Evolutionary conservation across 35 echinoderm and acorn worm species (phyloP), one percentile per base, ranked within the genome.

Genomic region (Ptychodera flava): DNA sequence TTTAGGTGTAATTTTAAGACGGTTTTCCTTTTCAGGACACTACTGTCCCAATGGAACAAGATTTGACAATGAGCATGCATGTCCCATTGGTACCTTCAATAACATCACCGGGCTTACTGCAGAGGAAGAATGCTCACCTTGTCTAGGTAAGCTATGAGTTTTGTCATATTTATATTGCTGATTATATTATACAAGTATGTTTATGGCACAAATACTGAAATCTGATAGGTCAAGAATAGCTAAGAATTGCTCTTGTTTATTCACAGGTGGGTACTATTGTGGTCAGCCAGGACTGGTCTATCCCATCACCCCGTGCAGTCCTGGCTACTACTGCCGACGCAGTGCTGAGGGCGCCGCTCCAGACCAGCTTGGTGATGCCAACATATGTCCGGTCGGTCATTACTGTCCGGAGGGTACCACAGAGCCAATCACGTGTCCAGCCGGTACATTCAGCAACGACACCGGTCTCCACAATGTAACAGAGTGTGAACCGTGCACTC

Each of bases 41-140:
- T 94, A 91, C 83, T 98, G 95, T 86, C 95, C 92, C 0, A 89
- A 92, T 53, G 92, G 90, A 33, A 94, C 92, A 35, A 85, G 79
- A 36, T 90, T 92, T 35, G 92, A 92, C 38, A 92, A 90, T 16
- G 83, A 92, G 30, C 88, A 94, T 80, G 81, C 85, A 35, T 98
- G 95, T 38, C 92, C 95, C 28, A 92, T 94, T 45, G 95, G 95
- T 1, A 98, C 95, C 33, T 98, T 98, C 83, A 98, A 98, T 80
- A 98, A 98, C 82, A 90, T 92, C 85, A 98, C 95, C 0, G 95
- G 92, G 33, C 81, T 98, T 30, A 86, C 90, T 30, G 79, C 82
- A 36, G 82, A 91, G 36, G 87, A 85, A 28, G 92, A 98, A 83
- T 98, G 95, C 75, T 83, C 93, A 16, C 91, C 89, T 1, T 98